phyloP scores from a whole-genome alignment of 2,888 invertebrate species.

The Dryocosmus kuriphilus region DNA sequence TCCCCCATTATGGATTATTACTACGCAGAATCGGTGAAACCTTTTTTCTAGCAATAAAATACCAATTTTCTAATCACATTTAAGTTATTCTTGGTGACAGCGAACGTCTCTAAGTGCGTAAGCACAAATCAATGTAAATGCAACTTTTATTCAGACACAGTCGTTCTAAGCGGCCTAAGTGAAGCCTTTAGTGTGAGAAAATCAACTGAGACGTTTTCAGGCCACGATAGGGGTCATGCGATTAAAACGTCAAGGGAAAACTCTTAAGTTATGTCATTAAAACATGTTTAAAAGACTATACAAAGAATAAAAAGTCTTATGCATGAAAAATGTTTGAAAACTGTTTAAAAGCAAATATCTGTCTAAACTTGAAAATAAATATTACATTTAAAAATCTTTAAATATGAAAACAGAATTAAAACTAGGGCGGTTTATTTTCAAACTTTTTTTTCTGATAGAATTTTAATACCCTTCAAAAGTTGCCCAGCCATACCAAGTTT shows the following conservation, averaged over 20 bases:
- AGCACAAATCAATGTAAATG: conserved; percentile 15
- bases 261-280: conserved; percentile 3
- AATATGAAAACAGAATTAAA: background rate
- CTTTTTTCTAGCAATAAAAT: too few relatives aligned
- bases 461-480: too few relatives aligned
- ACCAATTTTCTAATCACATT: background rate
- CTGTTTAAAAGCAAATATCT: too few relatives aligned
- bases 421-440: too few relatives aligned
- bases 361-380: background rate
- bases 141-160: background rate
- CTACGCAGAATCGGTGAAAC: too few relatives aligned
- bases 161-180: conserved; percentile 17
- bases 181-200: conserved; percentile 4
- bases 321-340: too few relatives aligned
- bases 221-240: conserved; percentile 15
- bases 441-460: too few relatives aligned
- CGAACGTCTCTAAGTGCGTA: conserved; percentile 8
- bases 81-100: conserved; percentile 16
- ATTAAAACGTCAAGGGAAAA: conserved; percentile 23
- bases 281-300: background rate
- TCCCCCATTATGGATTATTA: too few relatives aligned
- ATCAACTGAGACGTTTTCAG: conserved; percentile 32
- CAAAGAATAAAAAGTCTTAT: too few relatives aligned
- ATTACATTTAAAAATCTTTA: background rate
- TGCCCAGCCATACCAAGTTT: too few relatives aligned